A percentile compares a stretch with the other conserved stretches of the same genome.
phyloP scores from a whole-genome alignment of 2,113 vertebrate species.

The Myxocyprinus asiaticus region DNA sequence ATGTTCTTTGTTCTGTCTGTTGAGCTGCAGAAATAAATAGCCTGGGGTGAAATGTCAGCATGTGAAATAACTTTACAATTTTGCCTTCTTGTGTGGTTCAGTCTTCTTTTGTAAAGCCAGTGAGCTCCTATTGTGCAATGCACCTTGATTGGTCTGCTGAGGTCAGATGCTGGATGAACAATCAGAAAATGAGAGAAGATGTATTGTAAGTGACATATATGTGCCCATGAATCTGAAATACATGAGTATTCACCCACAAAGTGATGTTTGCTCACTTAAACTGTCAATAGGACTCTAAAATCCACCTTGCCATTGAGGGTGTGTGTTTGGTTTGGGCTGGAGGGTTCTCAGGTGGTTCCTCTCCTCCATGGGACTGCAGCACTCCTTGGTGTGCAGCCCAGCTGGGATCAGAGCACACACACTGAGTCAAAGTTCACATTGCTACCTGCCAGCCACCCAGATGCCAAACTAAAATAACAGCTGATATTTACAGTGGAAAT shows the following conservation, averaged over 20 bases:
- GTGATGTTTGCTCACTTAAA: neutral
- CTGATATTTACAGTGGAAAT: conserved; percentile 62
- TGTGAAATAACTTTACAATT: conserved; percentile 27
- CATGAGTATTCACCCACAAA: neutral
- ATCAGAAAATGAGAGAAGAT: conserved; percentile 21
- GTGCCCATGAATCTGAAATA: conserved; percentile 5
- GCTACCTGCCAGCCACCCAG: conserved; percentile 50
- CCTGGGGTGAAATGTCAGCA: conserved; percentile 28
- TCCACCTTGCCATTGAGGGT: neutral
- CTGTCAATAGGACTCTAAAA: neutral
- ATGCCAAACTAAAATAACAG: conserved; percentile 57
- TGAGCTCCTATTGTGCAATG: neutral
- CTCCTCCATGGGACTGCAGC: conserved; percentile 21
- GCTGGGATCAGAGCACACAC: conserved; percentile 54
- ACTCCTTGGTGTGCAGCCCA: conserved; percentile 31
- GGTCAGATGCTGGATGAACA: conserved; percentile 1
- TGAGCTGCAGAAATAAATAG: conserved; percentile 40
- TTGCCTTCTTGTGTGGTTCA: neutral
- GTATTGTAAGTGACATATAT: neutral
- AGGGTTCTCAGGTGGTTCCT: conserved; percentile 36
- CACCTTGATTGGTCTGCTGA: conserved; percentile 12
- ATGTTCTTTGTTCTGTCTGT: conserved; percentile 43
- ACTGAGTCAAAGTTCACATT: conserved; percentile 59
- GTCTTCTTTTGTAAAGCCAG: conserved; percentile 21
- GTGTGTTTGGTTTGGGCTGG: neutral